A percentile compares a stretch with the other conserved stretches of the same genome.
Evolutionary conservation across 2,797 vertebrate species (phyloP).

Genomic region (Brachymystax lenok): DNA sequence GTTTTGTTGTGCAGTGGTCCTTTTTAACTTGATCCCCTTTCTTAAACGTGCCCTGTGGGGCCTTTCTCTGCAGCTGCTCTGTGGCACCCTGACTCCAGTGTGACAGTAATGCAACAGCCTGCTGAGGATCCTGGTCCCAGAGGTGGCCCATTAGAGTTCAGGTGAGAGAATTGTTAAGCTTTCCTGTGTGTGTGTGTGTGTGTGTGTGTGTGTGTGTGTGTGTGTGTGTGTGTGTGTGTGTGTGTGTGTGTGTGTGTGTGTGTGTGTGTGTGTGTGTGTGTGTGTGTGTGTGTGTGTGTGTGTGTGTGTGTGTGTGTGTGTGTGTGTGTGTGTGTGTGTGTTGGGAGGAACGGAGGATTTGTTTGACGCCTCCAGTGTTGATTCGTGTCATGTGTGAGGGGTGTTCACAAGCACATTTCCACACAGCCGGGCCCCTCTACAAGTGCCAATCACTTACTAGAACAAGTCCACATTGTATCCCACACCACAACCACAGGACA

Average conservation of each 20-base stretch:
- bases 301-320: slow-evolving; percentile 19
- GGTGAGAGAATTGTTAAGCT: slow-evolving; percentile 74
- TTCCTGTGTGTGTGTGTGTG: slow-evolving; percentile 53
- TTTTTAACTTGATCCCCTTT: background rate
- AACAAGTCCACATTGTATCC: slow-evolving; percentile 65
- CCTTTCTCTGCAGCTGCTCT: background rate
- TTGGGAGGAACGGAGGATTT: slow-evolving; percentile 57
- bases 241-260: background rate
- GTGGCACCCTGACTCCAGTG: slow-evolving; percentile 49
- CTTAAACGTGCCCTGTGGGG: background rate
- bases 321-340: slow-evolving; percentile 51
- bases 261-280: slow-evolving; percentile 40
- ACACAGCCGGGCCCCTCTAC: slow-evolving; percentile 62
- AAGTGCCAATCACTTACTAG: slow-evolving; percentile 65
- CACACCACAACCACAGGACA: slow-evolving; percentile 61
- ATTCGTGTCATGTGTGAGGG: slow-evolving; percentile 60
- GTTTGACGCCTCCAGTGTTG: slow-evolving; percentile 56
- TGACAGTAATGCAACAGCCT: slow-evolving; percentile 73
- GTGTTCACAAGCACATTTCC: slow-evolving; percentile 71
- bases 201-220: background rate
- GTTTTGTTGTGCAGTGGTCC: slow-evolving; percentile 31
- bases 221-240: slow-evolving; percentile 40
- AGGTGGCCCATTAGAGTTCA: slow-evolving; percentile 77
- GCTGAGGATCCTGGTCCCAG: slow-evolving; percentile 66
- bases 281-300: background rate